Evolutionary conservation across 2,797 vertebrate genomes (phyloP).

Genomic region (Sparus aurata): DNA sequence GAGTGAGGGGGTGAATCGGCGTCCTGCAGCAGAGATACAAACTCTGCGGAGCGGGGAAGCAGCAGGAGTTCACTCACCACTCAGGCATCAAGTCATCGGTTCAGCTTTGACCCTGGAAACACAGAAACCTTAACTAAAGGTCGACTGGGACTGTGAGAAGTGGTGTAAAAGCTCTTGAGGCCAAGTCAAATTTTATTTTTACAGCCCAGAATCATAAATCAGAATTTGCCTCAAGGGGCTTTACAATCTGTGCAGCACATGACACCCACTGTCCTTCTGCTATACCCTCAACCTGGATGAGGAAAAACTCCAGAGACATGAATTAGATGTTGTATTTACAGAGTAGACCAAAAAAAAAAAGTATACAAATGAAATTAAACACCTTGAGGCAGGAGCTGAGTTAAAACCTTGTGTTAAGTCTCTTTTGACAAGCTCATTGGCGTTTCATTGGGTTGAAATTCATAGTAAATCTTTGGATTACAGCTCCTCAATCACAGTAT

Average conservation of each 20-base stretch:
- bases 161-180: neutral
- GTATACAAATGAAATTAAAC: neutral
- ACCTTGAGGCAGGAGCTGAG: no score
- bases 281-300: no score
- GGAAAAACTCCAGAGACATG: no score
- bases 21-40: conserved; percentile 24
- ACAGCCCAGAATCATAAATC: no score
- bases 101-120: conserved; percentile 1
- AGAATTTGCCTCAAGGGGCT: no score
- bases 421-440: neutral
- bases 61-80: conserved; percentile 15
- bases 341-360: neutral
- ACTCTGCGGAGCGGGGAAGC: conserved; percentile 13
- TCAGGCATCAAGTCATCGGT: neutral
- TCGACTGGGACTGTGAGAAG: neutral
- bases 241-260: no score
- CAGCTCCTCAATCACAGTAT: neutral
- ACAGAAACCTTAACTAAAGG: neutral
- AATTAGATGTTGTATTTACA: no score
- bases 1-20: conserved; percentile 20
- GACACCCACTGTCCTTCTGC: no score
- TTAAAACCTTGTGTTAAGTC: neutral
- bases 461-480: neutral
- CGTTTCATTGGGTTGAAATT: neutral
- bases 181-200: no score